Base-by-base conservation (phyloP, 2,888 invertebrate genomes). In the Amaurobius ferox region DNA sequence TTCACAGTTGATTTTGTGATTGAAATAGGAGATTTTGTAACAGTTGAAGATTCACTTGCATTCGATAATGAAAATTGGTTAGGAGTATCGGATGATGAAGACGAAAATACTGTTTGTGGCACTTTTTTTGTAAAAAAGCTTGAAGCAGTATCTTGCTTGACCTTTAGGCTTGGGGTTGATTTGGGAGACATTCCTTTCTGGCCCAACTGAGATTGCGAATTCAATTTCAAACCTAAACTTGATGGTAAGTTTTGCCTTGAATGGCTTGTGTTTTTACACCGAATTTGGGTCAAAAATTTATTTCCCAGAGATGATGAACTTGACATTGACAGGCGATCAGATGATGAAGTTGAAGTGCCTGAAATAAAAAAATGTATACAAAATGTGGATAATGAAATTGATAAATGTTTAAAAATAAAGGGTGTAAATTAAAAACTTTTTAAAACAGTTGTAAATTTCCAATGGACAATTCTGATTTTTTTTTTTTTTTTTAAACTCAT, bases 251-350 rank as follows among this genome's bases (percentile, higher is more conserved):
- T 83, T 62, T 76, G 83, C 32, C 77, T 70, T 28, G 70, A 48
- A 28, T 71, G 71, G 7, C 40, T 35, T 44, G 62, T 28, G 32
- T 77, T 83, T 61, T 35, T 64, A 13, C 68, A 62, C 66, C 77
- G 71, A 16, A 83, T 76, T 39, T 71, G 76, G 35, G 76, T 48
- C 19, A 83, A 61, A 76, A 77, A 76, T 72, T 83, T 83, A 44
- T 40, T 83, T 23, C 70, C 30, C 13, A 30, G 40, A 35, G 70
- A 64, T 40, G 76, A 40, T n/a, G 76, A 70, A 61, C 61, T 29
- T 35, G 70, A 64, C 11, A 64, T 29, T 73, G 73, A 55, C 61
- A 73, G 13, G 16, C 66, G 83, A 39, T 71, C 83, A n/a, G 26
- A 66, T 3, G 67, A 48, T 67, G 55, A 11, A 35, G 68, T 32